These are phyloP conservation scores for Trematocara caparti DNA, from an alignment of 2,797 vertebrate genomes.

Conservation along the genomic window DNA sequence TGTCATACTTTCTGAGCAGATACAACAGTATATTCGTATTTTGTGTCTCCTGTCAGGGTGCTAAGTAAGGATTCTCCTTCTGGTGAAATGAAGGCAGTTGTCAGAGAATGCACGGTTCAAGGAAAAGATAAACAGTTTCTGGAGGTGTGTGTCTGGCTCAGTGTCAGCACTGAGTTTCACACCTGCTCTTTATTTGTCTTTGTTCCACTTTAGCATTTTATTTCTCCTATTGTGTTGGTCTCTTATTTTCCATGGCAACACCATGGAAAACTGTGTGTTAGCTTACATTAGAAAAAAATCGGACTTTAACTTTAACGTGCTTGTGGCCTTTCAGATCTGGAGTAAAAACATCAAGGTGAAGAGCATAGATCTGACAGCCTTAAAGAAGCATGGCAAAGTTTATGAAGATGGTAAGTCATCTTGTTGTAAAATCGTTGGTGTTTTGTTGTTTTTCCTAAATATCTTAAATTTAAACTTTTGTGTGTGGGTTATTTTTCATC, in stretches of 20 bases:
- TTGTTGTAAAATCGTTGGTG: not conserved
- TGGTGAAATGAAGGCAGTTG: slow-evolving; percentile 88
- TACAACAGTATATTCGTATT: not conserved
- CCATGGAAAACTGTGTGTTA: not conserved
- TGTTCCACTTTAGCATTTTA: not conserved
- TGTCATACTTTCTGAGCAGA: not conserved
- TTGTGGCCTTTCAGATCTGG: slow-evolving; percentile 82
- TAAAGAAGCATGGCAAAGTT: slow-evolving; percentile 92
- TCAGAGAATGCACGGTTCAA: slow-evolving; percentile 82
- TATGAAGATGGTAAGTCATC: slow-evolving; percentile 87
- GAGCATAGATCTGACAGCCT: slow-evolving; percentile 86
- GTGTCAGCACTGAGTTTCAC: not conserved
- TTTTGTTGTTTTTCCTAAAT: not conserved
- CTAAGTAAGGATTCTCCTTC: slow-evolving; percentile 91
- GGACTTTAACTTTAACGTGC: not conserved
- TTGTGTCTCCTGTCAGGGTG: slow-evolving; percentile 71
- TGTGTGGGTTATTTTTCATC: not conserved
- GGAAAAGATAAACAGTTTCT: slow-evolving; percentile 93
- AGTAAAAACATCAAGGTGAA: slow-evolving; percentile 93
- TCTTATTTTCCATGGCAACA: not conserved
- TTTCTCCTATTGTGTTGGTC: not conserved
- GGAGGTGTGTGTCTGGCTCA: slow-evolving; percentile 78
- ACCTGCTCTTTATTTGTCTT: not conserved
- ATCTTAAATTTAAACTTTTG: not conserved
- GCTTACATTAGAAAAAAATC: fast-evolving